Base-by-base conservation (phyloP, 2,888 invertebrate species). In the Venusia cambrica region DNA sequence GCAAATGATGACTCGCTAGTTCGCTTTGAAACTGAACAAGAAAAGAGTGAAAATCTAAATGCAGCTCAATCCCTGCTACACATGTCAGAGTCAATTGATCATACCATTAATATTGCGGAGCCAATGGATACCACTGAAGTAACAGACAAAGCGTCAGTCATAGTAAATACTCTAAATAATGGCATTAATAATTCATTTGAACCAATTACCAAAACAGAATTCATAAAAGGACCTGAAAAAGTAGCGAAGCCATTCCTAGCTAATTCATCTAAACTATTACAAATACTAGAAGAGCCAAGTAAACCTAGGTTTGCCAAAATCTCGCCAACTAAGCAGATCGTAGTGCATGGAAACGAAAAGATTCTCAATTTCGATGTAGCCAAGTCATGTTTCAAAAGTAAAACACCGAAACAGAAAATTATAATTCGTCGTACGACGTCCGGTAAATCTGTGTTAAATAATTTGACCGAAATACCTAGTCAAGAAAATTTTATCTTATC, bases 191-290 rank as follows among this genome's bases (percentile, higher is more conserved):
- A 46, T 11, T 30, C 61, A 29, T 39, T 64, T 7, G 72, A 75
- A 51, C 66, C 71, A 57, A 74, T 72, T 45, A 32, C 67, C 16
- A 53, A 60, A 34, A 43, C 48, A 39, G 73, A 77, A 18, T 70
- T 57, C 33, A 68, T 46, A 18, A 70, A 49, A 41, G 73, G 75
- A 28, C 42, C 54, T 12, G 51, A 46, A 26, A 62, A 57, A 33
- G 42, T 51, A 3, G 77, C 71, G 53, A 57, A 53, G n/a, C 68
- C 71, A 42, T 71, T 68, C 35, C 81, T 78, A 31, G 74, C 76
- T n/a, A 71, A 80, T 3, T 78, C 89, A 2, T 88, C 89, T 1
- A 90, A 89, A 68, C 59, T 90, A 20, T 65, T 90, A 38, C 89
- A 90, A 62, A 89, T 90, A 34, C 66, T 90, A 45, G 89, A 89